Conservation (phyloP, 2,113 vertebrate species). For the Halichoerus grypus region DNA sequence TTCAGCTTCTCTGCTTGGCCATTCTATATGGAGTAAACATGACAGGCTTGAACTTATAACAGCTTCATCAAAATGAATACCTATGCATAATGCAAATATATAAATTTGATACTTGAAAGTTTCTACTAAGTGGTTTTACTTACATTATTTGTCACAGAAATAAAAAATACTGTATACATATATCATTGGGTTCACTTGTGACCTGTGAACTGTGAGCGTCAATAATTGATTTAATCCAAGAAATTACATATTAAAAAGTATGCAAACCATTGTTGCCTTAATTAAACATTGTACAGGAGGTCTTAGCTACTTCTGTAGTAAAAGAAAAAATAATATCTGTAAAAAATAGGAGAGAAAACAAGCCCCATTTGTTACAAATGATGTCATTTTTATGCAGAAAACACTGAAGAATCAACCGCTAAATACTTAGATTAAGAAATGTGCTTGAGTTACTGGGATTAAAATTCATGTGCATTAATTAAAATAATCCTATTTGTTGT, state of each 20-base stretch:
- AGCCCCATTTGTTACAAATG: not conserved
- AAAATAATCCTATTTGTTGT: not conserved
- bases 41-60: not conserved
- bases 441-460: not conserved
- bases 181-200: not conserved
- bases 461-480: not conserved
- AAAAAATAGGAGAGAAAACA: not conserved
- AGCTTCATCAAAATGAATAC: not conserved
- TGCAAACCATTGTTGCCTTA: not conserved
- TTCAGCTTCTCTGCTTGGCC: not conserved
- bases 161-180: not conserved
- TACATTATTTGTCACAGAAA: not conserved
- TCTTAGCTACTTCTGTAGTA: not conserved
- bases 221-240: not conserved
- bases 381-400: not conserved
- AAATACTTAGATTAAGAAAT: conserved; percentile 19
- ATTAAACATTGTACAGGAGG: not conserved
- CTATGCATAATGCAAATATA: not conserved
- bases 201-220: not conserved
- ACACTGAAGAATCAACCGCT: not conserved
- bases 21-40: not conserved
- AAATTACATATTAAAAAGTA: not conserved
- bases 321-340: not conserved
- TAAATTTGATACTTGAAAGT: not conserved
- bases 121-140: not conserved